Evolutionary conservation across 2,888 invertebrate genomes (phyloP), one percentile per base, ranked within the genome.

Genomic region (Drosophila neutralis): DNA sequence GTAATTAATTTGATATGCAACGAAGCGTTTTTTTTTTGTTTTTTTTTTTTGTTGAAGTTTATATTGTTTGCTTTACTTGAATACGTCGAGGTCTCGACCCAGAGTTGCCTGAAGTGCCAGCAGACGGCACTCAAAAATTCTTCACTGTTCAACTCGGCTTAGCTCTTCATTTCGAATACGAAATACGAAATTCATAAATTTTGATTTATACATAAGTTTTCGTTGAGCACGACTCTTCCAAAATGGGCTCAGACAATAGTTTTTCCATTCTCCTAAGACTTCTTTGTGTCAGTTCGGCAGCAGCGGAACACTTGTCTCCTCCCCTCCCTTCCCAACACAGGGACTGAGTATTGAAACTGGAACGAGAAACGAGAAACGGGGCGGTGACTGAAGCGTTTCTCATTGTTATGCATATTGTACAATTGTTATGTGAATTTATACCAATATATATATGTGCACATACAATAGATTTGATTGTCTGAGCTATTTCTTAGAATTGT

Each of bases 1-100:
- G 86, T 86, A 89, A 86, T 86, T 87, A 87, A 87, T 87, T 87
- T 87, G 86, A 87, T 87, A 90, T 87, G 86, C 86, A 90, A 81
- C 90, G 86, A 87, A 90, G 90, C 86, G 90, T 90, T 87, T 84
- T 33, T 33, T 33, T 31, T 10, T 8, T 7, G 80, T 89, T 15
- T 33, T 31, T 29, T 29, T 35, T 54, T 35, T 15, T 18, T 18
- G 18, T 24, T 83, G 73, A 87, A 88, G 90, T 89, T 89, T 89
- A 78, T 86, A 87, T 89, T 86, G 90, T 86, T 87, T 89, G 83
- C 76, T 72, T 90, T 85, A 80, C 67, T 85, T 76, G 78, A 86
- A 89, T 78, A 68, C 79, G 76, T 66, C 69, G 69, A 54, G 83
- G 69, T 69, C 85, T 81, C 82, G 73, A 79, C 85, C 73, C 85